Conservation (phyloP, 2,113 vertebrate genomes). For the Haliaeetus leucogaster region DNA sequence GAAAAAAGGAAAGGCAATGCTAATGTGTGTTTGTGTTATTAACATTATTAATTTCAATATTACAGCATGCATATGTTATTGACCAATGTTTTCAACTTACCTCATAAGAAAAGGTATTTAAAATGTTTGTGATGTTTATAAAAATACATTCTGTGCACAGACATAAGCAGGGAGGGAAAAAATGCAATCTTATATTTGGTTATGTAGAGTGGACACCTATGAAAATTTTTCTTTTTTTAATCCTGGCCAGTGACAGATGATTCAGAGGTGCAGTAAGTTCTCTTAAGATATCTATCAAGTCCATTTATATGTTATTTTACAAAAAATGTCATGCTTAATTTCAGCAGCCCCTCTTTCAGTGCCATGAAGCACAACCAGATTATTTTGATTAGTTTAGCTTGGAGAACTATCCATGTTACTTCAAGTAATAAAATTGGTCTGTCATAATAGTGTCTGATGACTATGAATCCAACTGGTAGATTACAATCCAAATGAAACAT, state of each 20-base stretch:
- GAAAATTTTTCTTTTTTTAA: neutral
- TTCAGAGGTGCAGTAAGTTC: neutral
- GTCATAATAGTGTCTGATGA: neutral
- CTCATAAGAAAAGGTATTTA: no score
- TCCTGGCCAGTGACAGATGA: neutral
- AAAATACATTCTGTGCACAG: neutral
- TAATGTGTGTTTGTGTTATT: no score
- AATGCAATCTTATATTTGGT: neutral
- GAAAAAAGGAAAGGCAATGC: no score
- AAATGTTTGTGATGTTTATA: neutral
- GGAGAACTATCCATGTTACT: neutral
- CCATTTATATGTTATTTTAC: neutral
- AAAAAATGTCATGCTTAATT: neutral
- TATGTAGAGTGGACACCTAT: neutral
- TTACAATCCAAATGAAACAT: neutral
- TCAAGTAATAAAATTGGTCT: neutral
- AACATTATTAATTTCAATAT: no score
- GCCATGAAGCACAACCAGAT: neutral
- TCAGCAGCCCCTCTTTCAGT: neutral
- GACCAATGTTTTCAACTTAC: no score
- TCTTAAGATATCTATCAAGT: neutral
- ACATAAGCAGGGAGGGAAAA: neutral
- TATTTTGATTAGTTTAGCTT: neutral
- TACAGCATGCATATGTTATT: no score
- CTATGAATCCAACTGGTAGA: neutral